phyloP scores from a whole-genome alignment of 2,888 invertebrate genomes.

The Deilephila porcellus region DNA sequence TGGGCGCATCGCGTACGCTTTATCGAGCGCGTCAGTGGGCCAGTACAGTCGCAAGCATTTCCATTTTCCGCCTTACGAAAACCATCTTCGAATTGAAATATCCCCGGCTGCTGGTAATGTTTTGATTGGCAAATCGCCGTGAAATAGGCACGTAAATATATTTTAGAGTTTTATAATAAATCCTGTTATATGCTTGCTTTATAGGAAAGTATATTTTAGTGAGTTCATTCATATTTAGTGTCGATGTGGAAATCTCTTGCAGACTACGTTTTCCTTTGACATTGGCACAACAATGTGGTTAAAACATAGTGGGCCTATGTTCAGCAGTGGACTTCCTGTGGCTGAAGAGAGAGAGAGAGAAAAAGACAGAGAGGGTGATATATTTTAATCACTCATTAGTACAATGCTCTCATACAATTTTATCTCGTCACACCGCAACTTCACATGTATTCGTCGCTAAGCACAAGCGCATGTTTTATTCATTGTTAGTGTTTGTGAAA shows the following conservation, averaged over 20 bases:
- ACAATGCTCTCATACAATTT: neutral
- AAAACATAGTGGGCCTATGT: no score
- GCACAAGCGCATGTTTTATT: constrained; percentile 53
- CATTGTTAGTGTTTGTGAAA: constrained; percentile 45
- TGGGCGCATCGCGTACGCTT: constrained; percentile 47
- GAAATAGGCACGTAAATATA: constrained; percentile 3
- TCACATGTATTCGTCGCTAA: constrained; percentile 36
- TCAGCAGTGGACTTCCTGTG: no score
- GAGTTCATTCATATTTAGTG: no score
- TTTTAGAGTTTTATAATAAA: no score
- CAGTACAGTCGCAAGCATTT: neutral
- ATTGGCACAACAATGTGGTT: no score
- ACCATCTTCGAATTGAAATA: constrained; percentile 6
- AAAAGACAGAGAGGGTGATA: no score
- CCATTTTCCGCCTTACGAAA: constrained; percentile 7
- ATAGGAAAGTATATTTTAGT: no score
- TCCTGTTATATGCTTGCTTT: no score
- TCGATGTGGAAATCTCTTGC: no score
- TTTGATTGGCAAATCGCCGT: neutral
- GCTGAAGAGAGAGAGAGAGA: no score
- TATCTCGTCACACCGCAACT: constrained; percentile 31
- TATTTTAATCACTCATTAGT: neutral
- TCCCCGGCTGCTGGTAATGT: neutral
- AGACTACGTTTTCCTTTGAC: no score
- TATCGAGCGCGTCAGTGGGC: constrained; percentile 37